Percentiles rank a stretch among this genome's conserved stretches.
Evolutionary conservation across 2,888 invertebrate genomes (phyloP).

Genomic region (Poecilobothrus nobilitatus): DNA sequence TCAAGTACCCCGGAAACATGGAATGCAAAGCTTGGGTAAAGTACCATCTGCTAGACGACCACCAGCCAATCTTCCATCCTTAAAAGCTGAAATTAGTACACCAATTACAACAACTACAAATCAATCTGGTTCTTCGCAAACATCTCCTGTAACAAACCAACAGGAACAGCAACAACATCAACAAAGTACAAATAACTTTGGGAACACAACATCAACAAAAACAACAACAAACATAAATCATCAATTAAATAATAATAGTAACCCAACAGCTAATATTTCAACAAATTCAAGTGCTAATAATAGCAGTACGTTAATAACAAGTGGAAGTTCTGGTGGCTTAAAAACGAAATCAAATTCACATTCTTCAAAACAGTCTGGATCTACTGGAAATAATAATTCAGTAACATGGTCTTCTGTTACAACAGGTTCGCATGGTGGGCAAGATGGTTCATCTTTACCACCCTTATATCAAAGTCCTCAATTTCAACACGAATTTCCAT

Average conservation of each 20-base stretch:
- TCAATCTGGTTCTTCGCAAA: constrained; percentile 27
- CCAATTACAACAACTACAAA: constrained; percentile 35
- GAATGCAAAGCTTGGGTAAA: constrained; percentile 99
- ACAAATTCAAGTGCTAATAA: neutral
- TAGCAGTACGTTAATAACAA: neutral
- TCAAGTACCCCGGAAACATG: constrained; percentile 93
- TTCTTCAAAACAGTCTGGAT: constrained; percentile 21
- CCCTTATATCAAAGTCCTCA: constrained; percentile 73
- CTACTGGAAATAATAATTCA: constrained; percentile 28
- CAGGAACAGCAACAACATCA: constrained; percentile 14
- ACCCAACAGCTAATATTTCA: neutral
- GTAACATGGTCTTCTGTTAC: constrained; percentile 56
- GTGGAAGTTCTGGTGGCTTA: constrained; percentile 1
- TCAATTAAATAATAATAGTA: neutral
- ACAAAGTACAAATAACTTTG: constrained; percentile 15
- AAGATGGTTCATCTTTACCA: constrained; percentile 42
- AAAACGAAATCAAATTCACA: constrained; percentile 16
- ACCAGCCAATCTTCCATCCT: constrained; percentile 97
- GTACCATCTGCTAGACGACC: constrained; percentile 96
- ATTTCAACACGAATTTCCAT: constrained; percentile 96
- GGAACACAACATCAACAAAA: constrained; percentile 28
- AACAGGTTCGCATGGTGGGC: constrained; percentile 42
- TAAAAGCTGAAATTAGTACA: constrained; percentile 78
- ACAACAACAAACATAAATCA: constrained; percentile 22
- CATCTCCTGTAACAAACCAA: neutral